These are phyloP conservation scores for Crossocerus cetratus DNA, from an alignment of 2,888 invertebrate species.

Conservation along the genomic window DNA sequence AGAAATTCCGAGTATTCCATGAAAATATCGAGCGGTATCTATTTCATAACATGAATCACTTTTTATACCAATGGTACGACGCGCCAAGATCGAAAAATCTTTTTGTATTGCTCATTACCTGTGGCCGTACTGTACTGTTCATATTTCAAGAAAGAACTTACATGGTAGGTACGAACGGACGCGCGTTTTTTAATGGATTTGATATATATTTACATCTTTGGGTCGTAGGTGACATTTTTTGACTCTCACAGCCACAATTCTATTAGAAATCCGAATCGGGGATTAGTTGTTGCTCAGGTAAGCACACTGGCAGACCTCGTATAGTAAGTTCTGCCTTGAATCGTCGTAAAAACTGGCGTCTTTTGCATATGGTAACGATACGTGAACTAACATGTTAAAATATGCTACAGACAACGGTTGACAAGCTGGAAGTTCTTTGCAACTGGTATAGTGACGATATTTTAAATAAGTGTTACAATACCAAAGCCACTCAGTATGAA, in stretches of 20 bases:
- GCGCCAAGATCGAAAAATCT: conserved; percentile 73
- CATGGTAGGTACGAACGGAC: conserved; percentile 59
- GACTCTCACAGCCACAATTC: conserved; percentile 78
- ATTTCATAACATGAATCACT: conserved; percentile 74
- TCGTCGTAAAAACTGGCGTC: not conserved
- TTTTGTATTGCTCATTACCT: conserved; percentile 78
- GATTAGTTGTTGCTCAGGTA: conserved; percentile 78
- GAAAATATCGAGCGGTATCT: conserved; percentile 76
- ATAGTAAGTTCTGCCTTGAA: not conserved
- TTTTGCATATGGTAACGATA: conserved; percentile 4
- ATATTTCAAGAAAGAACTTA: conserved; percentile 77
- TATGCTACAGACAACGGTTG: conserved; percentile 55
- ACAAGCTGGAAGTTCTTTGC: conserved; percentile 76
- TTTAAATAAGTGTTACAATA: conserved; percentile 75
- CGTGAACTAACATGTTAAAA: conserved; percentile 32
- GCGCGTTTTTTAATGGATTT: too few species aligned
- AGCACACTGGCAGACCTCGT: conserved; percentile 17
- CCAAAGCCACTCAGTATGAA: conserved; percentile 77
- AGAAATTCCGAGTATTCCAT: conserved; percentile 78
- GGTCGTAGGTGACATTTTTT: conserved; percentile 76
- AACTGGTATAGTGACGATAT: conserved; percentile 76
- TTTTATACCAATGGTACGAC: conserved; percentile 77
- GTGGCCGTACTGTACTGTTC: conserved; percentile 78
- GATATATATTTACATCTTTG: too few species aligned
- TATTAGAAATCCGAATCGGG: conserved; percentile 72